These are phyloP conservation scores for Lasioglossum vierecki DNA, from an alignment of 2,888 invertebrate species.

Conservation along the genomic window DNA sequence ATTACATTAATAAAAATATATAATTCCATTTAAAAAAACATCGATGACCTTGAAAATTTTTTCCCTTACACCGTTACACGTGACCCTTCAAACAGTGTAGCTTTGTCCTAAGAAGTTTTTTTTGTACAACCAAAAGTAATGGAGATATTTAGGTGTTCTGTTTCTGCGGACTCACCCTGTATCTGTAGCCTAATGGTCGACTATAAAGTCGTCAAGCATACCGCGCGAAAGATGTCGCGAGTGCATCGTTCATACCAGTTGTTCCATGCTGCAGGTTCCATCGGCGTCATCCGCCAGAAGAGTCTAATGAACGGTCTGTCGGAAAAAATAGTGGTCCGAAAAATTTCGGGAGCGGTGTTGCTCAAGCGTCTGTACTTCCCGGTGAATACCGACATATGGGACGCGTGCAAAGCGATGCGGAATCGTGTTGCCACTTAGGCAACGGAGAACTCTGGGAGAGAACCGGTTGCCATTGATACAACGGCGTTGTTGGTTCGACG, in stretches of 20 bases:
- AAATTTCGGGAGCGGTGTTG: constrained; percentile 34
- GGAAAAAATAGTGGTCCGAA: constrained; percentile 39
- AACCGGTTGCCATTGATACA: constrained; percentile 43
- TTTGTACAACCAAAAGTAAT: no score
- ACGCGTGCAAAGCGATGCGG: constrained; percentile 40
- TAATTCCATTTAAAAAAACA: no score
- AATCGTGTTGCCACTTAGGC: constrained; percentile 43
- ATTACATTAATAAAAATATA: no score
- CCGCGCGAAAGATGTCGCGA: not conserved
- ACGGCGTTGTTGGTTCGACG: constrained; percentile 15
- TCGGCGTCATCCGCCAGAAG: constrained; percentile 35
- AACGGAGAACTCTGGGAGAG: constrained; percentile 16
- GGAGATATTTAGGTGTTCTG: no score
- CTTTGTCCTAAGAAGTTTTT: no score
- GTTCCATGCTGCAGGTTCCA: not conserved
- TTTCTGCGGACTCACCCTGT: no score
- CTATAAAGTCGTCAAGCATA: not conserved
- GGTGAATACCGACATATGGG: constrained; percentile 60
- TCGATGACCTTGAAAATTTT: no score
- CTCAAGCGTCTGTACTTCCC: constrained; percentile 20
- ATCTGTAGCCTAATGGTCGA: not conserved
- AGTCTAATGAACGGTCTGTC: constrained; percentile 38
- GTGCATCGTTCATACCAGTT: constrained; percentile 5
- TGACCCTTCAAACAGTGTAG: no score
- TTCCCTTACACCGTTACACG: no score